Evolutionary conservation across 2,888 invertebrate genomes (phyloP).

Genomic region (Sclerodermus sp.): DNA sequence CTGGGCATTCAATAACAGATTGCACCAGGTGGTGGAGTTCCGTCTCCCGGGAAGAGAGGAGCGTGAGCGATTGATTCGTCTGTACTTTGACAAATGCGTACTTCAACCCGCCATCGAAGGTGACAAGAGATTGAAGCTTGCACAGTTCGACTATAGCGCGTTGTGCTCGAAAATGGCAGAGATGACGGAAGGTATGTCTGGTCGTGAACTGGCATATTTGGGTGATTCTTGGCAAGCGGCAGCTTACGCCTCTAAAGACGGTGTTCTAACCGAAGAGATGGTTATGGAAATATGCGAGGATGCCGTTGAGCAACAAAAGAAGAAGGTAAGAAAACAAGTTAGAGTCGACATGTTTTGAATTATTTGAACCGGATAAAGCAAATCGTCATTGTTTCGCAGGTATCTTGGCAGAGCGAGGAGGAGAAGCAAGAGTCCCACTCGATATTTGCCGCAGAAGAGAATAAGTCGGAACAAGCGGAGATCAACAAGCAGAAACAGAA

Average conservation of each 20-base stretch:
- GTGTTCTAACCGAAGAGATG: constrained; percentile 90
- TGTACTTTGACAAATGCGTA: constrained; percentile 97
- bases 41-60: constrained; percentile 88
- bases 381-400: constrained; percentile 55
- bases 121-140: constrained; percentile 83
- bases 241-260: constrained; percentile 94
- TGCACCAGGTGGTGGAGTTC: constrained; percentile 98
- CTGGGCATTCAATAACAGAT: constrained; percentile 95
- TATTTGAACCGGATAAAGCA: neutral
- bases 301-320: constrained; percentile 83
- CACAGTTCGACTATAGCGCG: constrained; percentile 89
- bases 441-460: constrained; percentile 34
- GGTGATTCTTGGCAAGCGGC: constrained; percentile 98
- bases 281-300: constrained; percentile 84
- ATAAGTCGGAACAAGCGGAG: too few species aligned
- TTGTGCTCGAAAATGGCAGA: constrained; percentile 84
- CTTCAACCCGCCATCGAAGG: constrained; percentile 86
- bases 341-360: neutral
- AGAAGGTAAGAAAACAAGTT: constrained; percentile 80
- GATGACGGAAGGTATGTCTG: constrained; percentile 91
- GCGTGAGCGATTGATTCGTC: constrained; percentile 86
- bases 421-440: constrained; percentile 66
- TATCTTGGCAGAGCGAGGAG: constrained; percentile 75
- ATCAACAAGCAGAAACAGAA: constrained; percentile 17
- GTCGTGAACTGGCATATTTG: constrained; percentile 94